These are phyloP conservation scores for Dasyurus viverrinus DNA, from an alignment of 2,113 vertebrate species.

Conservation along the genomic window DNA sequence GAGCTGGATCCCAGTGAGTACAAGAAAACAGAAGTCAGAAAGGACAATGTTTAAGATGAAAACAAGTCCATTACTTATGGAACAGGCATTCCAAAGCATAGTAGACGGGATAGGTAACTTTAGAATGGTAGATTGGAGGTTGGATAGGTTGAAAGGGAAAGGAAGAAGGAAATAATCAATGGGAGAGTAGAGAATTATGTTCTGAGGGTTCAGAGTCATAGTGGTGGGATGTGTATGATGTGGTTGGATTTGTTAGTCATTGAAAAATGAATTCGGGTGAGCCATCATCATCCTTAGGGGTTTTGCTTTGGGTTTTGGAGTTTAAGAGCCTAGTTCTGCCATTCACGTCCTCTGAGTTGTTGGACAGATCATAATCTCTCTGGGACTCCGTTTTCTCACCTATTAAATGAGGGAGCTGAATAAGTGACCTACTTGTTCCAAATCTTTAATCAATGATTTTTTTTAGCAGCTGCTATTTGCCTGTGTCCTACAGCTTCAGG, in stretches of 20 bases:
- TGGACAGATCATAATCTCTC: background rate
- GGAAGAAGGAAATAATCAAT: background rate
- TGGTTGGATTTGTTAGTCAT: background rate
- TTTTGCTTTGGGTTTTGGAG: background rate
- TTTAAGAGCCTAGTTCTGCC: background rate
- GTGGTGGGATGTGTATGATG: background rate
- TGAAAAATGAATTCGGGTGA: background rate
- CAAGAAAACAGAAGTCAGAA: background rate
- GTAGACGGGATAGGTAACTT: background rate
- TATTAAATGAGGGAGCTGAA: background rate
- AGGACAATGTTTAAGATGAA: too few species aligned
- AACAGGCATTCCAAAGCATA: background rate
- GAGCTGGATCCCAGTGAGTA: background rate
- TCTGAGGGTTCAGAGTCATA: background rate
- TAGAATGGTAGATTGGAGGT: background rate
- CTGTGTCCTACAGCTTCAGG: background rate
- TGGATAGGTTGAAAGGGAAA: background rate
- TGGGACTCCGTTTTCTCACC: background rate
- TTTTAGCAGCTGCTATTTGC: background rate
- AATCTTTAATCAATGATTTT: background rate
- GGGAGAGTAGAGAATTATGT: background rate
- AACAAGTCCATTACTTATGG: background rate
- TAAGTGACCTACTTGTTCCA: background rate
- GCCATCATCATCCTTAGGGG: background rate
- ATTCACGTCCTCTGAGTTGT: background rate